These are phyloP conservation scores for Chiloscyllium punctatum DNA, from an alignment of 2,797 vertebrate species.

Conservation along the genomic window DNA sequence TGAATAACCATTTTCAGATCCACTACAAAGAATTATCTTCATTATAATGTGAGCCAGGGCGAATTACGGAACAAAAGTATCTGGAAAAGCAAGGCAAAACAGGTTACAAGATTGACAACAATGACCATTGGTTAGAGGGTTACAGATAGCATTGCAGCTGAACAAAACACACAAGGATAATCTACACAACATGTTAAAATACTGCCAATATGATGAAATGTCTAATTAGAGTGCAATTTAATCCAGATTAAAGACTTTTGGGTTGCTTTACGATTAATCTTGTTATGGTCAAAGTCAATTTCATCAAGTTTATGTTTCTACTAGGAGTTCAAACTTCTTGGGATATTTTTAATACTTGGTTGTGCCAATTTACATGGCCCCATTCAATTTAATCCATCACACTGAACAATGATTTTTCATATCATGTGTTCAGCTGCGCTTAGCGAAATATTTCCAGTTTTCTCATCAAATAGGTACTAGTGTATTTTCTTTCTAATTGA, in stretches of 20 bases:
- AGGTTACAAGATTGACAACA: conserved; percentile 75
- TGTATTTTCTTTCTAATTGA: neutral
- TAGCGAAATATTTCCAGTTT: neutral
- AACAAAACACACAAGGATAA: conserved; percentile 18
- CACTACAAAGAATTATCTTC: conserved; percentile 65
- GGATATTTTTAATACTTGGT: neutral
- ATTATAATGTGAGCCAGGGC: conserved; percentile 38
- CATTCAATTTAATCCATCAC: neutral
- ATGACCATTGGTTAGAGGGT: conserved; percentile 54
- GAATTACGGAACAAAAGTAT: conserved; percentile 70
- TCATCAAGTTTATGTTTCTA: neutral
- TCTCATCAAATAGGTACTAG: neutral
- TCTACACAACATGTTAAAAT: neutral
- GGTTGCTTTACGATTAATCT: neutral
- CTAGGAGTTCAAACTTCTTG: neutral
- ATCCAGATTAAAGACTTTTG: neutral
- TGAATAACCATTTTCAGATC: conserved; percentile 42
- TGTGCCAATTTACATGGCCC: neutral
- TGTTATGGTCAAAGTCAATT: neutral
- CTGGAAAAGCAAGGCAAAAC: conserved; percentile 98
- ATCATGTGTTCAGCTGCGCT: neutral
- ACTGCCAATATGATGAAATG: neutral
- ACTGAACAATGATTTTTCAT: neutral
- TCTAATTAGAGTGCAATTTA: neutral
- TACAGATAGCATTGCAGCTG: conserved; percentile 47